Percentiles rank a stretch among this genome's conserved stretches.
Evolutionary conservation across 2,797 vertebrate genomes (phyloP).

Genomic region (Parauchenoglanis ngamensis): DNA sequence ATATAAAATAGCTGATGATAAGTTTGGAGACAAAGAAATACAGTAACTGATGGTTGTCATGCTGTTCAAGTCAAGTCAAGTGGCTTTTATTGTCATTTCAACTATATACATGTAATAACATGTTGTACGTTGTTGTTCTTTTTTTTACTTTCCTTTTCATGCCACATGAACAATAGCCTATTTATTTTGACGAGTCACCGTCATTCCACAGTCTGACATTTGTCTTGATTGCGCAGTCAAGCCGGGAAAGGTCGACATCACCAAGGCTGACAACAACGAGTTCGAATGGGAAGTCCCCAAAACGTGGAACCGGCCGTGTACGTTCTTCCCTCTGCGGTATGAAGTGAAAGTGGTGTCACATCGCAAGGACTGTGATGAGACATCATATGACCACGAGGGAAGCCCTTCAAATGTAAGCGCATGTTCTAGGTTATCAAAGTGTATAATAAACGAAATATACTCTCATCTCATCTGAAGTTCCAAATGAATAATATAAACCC

Average conservation of each 20-base stretch:
- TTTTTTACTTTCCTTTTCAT: too few relatives aligned
- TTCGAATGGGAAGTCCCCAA: constrained; percentile 69
- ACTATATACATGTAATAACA: too few relatives aligned
- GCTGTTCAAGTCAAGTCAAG: too few relatives aligned
- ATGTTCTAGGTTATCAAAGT: not conserved
- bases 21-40: not conserved
- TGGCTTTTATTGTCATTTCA: too few relatives aligned
- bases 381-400: constrained; percentile 18
- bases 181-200: not conserved
- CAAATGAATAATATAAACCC: not conserved
- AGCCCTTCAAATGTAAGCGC: constrained; percentile 36
- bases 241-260: constrained; percentile 65
- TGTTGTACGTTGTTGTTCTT: too few relatives aligned
- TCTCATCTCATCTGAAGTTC: not conserved
- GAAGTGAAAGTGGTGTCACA: constrained; percentile 67
- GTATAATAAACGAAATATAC: not conserved
- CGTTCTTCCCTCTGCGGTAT: constrained; percentile 69
- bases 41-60: not conserved
- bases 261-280: not conserved
- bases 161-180: not conserved
- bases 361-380: constrained; percentile 50
- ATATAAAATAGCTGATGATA: not conserved
- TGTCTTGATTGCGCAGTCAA: constrained; percentile 61
- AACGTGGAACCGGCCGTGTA: constrained; percentile 70
- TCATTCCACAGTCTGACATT: not conserved